Evolutionary conservation across 2,888 invertebrate species (phyloP).

Genomic region (Yponomeuta malinellus): DNA sequence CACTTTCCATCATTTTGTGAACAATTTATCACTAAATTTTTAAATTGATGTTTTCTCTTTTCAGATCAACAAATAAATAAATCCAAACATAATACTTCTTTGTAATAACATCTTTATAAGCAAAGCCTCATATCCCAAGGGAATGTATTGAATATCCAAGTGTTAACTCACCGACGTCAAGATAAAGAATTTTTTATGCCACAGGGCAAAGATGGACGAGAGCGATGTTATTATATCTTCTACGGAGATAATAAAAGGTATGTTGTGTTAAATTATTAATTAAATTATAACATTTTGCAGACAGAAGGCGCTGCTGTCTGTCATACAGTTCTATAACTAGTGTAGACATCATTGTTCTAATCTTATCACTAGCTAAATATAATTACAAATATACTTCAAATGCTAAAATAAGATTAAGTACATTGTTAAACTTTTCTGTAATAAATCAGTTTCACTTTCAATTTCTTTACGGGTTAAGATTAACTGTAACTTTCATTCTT

Average conservation of each 20-base stretch:
- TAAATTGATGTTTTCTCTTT: background rate
- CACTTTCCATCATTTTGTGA: too few species aligned
- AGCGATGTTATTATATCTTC: conserved; percentile 78
- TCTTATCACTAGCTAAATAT: too few species aligned
- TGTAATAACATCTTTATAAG: background rate
- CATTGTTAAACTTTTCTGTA: too few species aligned
- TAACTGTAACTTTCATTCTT: too few species aligned
- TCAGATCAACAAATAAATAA: background rate
- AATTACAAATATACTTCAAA: too few species aligned
- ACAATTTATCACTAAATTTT: background rate
- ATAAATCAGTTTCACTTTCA: too few species aligned
- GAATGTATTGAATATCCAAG: background rate
- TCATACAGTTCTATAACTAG: too few species aligned
- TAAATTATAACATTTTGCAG: too few species aligned
- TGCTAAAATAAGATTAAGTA: too few species aligned
- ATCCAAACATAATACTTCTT: background rate
- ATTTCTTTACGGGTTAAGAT: too few species aligned
- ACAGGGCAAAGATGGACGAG: conserved; percentile 68
- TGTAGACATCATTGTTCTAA: too few species aligned
- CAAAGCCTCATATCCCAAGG: background rate
- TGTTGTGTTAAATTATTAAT: conserved; percentile 24
- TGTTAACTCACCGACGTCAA: conserved; percentile 31
- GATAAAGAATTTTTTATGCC: conserved; percentile 63
- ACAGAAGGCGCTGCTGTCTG: too few species aligned
- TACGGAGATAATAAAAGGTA: conserved; percentile 81